These are phyloP conservation scores for Strigamia crassipes DNA, from an alignment of 2,888 invertebrate genomes.

Conservation along the genomic window DNA sequence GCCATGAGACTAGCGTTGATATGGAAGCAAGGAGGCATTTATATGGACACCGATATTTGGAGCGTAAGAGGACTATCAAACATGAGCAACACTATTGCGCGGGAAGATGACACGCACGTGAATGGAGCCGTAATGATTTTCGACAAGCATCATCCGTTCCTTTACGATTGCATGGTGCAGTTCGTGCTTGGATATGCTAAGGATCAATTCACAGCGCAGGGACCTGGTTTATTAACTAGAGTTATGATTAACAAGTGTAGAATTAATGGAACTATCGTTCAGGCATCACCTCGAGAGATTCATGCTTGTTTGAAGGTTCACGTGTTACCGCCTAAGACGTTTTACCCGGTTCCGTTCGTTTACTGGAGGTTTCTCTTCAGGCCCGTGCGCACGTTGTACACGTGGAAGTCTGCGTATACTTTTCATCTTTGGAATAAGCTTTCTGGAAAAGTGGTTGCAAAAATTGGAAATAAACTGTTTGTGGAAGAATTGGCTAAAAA, in stretches of 20 bases:
- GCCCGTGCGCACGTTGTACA: not conserved
- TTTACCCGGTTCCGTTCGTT: constrained; percentile 23
- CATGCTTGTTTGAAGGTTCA: not conserved
- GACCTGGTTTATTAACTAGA: constrained; percentile 39
- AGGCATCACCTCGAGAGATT: not conserved
- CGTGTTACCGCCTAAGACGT: not conserved
- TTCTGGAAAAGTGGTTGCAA: not conserved
- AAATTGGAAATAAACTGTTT: constrained; percentile 4
- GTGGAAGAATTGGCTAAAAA: not conserved
- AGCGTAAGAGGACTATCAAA: not conserved
- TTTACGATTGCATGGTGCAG: constrained; percentile 16
- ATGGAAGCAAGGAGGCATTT: constrained; percentile 45
- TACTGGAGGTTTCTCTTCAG: constrained; percentile 14
- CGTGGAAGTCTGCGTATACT: not conserved
- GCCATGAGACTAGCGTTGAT: constrained; percentile 41
- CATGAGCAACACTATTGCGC: constrained; percentile 24
- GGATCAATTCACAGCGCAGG: constrained; percentile 18
- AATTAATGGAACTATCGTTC: not conserved
- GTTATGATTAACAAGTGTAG: not conserved
- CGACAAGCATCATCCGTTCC: constrained; percentile 10
- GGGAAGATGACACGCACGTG: not conserved
- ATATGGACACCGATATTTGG: constrained; percentile 43
- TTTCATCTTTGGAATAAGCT: constrained; percentile 46
- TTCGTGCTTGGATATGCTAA: not conserved
- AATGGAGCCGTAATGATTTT: constrained; percentile 43